phyloP scores from a whole-genome alignment of 2,797 vertebrate species.

The Phoebastria nigripes region DNA sequence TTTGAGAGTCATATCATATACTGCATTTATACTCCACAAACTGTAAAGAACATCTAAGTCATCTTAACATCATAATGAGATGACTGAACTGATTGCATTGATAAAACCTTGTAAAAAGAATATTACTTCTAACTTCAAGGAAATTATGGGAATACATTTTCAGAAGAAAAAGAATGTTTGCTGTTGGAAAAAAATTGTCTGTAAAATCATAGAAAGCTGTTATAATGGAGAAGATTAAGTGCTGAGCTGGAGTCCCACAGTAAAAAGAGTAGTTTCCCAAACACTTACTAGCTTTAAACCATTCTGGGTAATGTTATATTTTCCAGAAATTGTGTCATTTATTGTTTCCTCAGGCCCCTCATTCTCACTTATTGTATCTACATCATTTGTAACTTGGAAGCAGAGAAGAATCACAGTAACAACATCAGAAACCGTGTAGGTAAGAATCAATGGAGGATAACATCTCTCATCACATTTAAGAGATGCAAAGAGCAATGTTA shows the following conservation, averaged over 20 bases:
- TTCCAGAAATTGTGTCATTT: neutral
- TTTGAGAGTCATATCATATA: neutral
- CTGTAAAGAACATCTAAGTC: neutral
- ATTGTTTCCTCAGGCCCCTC: neutral
- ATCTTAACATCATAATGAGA: neutral
- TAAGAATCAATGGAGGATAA: neutral
- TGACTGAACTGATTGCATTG: neutral
- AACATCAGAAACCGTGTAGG: neutral
- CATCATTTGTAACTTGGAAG: neutral
- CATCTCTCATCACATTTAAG: neutral
- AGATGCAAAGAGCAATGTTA: neutral
- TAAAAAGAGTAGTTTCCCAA: neutral
- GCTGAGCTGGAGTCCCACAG: neutral
- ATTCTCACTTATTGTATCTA: neutral
- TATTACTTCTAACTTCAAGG: neutral
- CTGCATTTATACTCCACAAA: neutral
- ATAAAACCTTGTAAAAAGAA: neutral
- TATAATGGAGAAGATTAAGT: neutral
- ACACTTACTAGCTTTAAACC: neutral
- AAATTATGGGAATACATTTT: neutral
- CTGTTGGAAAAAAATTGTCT: neutral
- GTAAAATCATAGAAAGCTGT: neutral
- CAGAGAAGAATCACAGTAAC: neutral
- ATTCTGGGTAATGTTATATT: neutral
- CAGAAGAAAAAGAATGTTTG: neutral